Percentiles rank a stretch among this genome's conserved stretches.
Conservation (phyloP, 2,888 invertebrate genomes). For the Troides helena region DNA sequence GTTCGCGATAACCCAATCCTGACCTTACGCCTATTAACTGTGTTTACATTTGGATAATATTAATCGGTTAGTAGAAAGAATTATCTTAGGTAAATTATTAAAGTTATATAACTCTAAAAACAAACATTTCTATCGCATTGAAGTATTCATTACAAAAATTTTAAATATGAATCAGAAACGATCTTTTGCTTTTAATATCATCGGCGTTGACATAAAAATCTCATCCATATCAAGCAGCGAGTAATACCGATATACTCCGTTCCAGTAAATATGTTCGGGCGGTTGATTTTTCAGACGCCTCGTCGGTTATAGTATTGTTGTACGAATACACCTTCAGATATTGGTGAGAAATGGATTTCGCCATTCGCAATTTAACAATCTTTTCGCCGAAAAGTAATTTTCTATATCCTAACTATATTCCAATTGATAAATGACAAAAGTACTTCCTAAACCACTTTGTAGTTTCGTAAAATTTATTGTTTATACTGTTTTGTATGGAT, state of each 20-base stretch:
- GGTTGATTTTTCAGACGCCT: slow-evolving; percentile 5
- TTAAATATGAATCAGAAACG: no score
- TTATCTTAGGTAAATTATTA: no score
- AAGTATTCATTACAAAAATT: no score
- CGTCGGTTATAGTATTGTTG: slow-evolving; percentile 13
- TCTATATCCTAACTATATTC: background rate
- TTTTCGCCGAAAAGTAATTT: background rate
- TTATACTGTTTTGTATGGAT: no score
- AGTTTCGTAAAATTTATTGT: no score
- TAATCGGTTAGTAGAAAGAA: no score
- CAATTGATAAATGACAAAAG: background rate
- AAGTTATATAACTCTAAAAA: no score
- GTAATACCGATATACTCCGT: slow-evolving; percentile 15
- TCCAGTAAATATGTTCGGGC: slow-evolving; percentile 9
- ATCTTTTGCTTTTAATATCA: background rate
- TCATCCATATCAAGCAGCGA: background rate
- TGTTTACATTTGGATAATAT: no score
- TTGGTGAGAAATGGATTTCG: slow-evolving; percentile 12
- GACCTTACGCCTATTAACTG: background rate
- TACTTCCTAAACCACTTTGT: background rate
- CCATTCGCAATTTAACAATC: background rate
- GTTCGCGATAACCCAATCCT: slow-evolving; percentile 11
- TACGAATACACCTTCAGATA: slow-evolving; percentile 9
- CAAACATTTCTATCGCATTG: no score
- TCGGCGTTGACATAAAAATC: background rate